Evolutionary conservation across 2,888 invertebrate species (phyloP).

Genomic region (Plebejus anna): DNA sequence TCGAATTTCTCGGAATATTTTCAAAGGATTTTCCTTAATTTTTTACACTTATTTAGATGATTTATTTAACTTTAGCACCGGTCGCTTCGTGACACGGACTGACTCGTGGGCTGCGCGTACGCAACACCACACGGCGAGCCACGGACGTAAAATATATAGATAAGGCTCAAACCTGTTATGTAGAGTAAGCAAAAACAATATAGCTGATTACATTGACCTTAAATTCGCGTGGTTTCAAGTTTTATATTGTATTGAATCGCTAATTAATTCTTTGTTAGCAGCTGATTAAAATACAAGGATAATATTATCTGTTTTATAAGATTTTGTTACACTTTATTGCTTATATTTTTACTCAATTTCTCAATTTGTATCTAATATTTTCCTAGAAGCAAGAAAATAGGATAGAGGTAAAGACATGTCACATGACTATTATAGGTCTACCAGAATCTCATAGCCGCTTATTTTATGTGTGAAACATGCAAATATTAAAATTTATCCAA

Average conservation of each 20-base stretch:
- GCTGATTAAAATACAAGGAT: neutral
- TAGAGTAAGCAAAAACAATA: constrained; percentile 17
- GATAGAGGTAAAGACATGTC: too few relatives aligned
- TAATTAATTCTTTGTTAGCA: neutral
- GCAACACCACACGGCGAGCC: constrained; percentile 10
- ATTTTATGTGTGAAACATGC: too few relatives aligned
- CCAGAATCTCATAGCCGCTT: too few relatives aligned
- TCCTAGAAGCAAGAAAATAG: too few relatives aligned
- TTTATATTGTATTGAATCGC: neutral
- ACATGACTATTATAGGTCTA: too few relatives aligned
- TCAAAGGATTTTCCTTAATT: neutral
- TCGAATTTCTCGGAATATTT: neutral
- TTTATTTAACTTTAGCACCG: constrained; percentile 4
- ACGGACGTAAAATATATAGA: constrained; percentile 17
- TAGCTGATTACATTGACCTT: constrained; percentile 5
- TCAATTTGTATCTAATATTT: neutral
- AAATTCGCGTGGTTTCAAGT: neutral
- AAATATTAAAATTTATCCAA: too few relatives aligned
- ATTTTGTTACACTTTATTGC: neutral
- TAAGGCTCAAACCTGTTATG: constrained; percentile 19
- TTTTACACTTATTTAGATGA: neutral
- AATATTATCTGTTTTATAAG: neutral
- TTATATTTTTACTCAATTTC: neutral
- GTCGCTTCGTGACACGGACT: constrained; percentile 21
- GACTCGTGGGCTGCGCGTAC: constrained; percentile 28